Conservation (phyloP, 2,797 vertebrate genomes). For the Eupleurogrammus muticus region DNA sequence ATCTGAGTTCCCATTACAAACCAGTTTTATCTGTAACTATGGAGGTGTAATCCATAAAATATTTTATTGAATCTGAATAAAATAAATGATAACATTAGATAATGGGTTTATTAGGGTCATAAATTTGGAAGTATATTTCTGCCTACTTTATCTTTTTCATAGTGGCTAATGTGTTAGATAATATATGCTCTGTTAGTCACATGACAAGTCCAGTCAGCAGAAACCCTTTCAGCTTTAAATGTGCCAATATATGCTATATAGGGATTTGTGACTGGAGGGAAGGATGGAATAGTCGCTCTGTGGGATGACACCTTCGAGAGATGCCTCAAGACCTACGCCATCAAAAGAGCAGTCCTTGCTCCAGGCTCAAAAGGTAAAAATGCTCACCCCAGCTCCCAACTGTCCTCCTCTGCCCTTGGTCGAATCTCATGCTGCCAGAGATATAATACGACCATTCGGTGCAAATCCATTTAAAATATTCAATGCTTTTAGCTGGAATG, state of each 20-base stretch:
- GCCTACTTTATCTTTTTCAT: not conserved
- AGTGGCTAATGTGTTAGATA: not conserved
- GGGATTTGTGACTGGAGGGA: conserved; percentile 99
- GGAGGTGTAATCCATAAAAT: not conserved
- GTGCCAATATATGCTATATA: conserved; percentile 58
- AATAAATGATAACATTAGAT: not conserved
- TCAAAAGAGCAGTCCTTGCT: conserved; percentile 96
- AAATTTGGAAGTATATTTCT: not conserved
- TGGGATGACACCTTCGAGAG: conserved; percentile 99
- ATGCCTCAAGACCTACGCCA: conserved; percentile 98
- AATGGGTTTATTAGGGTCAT: not conserved
- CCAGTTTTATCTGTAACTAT: not conserved
- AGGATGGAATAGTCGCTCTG: conserved; percentile 96
- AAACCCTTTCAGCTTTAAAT: conserved; percentile 27
- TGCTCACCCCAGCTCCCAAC: conserved; percentile 9
- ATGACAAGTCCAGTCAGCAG: conserved; percentile 12
- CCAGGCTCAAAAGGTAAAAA: conserved; percentile 96
- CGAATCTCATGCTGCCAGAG: conserved; percentile 11
- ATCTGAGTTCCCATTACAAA: not conserved
- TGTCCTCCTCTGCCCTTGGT: conserved; percentile 23
- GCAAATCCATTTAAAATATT: conserved; percentile 46
- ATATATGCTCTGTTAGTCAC: conserved; percentile 15
- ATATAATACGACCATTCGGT: conserved; percentile 16
- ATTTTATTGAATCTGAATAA: not conserved
- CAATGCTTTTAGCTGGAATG: conserved; percentile 47